These are phyloP conservation scores for Crotalus helleri DNA, from an alignment of 2,113 vertebrate genomes.

Conservation along the genomic window DNA sequence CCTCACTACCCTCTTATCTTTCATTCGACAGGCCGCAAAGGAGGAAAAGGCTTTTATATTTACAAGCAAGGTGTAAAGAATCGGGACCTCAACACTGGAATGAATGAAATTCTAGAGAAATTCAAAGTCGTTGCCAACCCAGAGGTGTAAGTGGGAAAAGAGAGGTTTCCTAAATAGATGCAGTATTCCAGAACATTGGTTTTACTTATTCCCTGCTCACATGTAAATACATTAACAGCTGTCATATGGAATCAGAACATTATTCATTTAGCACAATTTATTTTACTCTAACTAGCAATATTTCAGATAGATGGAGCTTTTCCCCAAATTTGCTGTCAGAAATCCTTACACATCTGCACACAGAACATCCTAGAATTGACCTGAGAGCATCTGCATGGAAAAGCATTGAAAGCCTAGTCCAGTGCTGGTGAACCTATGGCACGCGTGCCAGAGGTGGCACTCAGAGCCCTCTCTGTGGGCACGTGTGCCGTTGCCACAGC, in stretches of 20 bases:
- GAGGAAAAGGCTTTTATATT: conserved; percentile 86
- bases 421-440: too few species aligned
- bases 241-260: background rate
- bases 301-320: background rate
- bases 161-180: background rate
- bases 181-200: background rate
- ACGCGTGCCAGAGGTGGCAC: too few species aligned
- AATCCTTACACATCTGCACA: background rate
- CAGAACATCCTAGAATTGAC: background rate
- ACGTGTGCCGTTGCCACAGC: too few species aligned
- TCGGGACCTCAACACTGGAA: conserved; percentile 76
- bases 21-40: conserved; percentile 78
- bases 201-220: background rate
- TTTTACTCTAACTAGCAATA: background rate
- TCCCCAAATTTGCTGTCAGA: background rate
- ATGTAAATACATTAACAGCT: background rate
- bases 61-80: conserved; percentile 79
- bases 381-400: background rate
- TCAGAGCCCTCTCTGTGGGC: too few species aligned
- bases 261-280: background rate
- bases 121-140: conserved; percentile 74
- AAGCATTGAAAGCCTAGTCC: background rate
- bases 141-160: conserved; percentile 73
- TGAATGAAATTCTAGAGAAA: conserved; percentile 74
- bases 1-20: background rate